phyloP scores from a whole-genome alignment of 2,797 vertebrate genomes.

The Mustela erminea region DNA sequence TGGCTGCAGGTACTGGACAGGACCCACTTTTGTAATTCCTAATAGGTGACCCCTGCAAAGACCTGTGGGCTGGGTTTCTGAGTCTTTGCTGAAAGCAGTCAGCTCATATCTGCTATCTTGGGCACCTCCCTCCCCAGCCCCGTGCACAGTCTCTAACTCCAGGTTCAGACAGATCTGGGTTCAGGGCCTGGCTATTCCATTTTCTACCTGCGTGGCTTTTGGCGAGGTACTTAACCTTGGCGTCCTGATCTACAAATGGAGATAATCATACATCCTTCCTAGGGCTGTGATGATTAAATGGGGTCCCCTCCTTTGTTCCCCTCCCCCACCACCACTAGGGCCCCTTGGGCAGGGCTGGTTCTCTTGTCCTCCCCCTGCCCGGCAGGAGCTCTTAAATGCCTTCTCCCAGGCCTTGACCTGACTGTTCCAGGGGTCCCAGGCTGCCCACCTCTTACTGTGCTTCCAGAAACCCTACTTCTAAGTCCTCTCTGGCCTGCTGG shows the following conservation, averaged over 20 bases:
- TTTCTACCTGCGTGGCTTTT: not conserved
- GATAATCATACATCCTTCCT: not conserved
- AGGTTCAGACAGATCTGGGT: not conserved
- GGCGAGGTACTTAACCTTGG: not conserved
- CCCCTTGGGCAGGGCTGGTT: not conserved
- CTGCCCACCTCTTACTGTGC: not conserved
- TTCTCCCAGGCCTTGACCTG: not conserved
- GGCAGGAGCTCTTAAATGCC: not conserved
- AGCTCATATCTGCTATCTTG: not conserved
- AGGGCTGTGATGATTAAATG: not conserved
- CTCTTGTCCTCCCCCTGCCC: not conserved
- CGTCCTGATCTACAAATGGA: constrained; percentile 11
- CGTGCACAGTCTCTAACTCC: not conserved
- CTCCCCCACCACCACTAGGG: no score
- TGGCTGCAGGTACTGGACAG: not conserved
- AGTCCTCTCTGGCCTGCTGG: not conserved
- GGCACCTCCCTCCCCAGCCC: not conserved
- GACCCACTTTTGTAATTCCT: not conserved
- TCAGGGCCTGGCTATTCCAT: not conserved
- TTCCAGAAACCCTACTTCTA: not conserved
- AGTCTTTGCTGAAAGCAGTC: not conserved
- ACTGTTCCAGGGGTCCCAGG: not conserved
- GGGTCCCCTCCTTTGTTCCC: not conserved
- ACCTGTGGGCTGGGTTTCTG: not conserved
- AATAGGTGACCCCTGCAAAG: not conserved